phyloP scores from a whole-genome alignment of 2,888 invertebrate genomes.

The Eugnorisma glareosa region DNA sequence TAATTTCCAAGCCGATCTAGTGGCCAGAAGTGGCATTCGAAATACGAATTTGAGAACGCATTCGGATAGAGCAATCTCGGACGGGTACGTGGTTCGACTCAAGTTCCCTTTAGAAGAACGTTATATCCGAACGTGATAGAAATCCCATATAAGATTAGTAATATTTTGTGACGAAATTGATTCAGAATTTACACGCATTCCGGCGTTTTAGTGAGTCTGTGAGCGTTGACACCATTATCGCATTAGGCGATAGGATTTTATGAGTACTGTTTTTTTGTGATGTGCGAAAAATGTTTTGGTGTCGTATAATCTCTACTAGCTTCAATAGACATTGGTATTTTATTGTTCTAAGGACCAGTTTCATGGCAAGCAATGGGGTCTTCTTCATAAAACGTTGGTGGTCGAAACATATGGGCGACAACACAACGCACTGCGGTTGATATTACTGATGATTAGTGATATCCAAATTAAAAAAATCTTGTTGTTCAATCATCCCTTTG shows the following conservation, averaged over 20 bases:
- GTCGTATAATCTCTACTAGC: background rate
- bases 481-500: background rate
- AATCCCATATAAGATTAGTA: conserved; percentile 78
- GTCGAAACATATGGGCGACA: background rate
- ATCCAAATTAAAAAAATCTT: background rate
- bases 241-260: conserved; percentile 48
- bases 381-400: background rate
- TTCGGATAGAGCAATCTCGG: conserved; percentile 83
- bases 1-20: conserved; percentile 60
- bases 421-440: background rate
- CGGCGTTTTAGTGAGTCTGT: conserved; percentile 61
- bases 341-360: background rate
- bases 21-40: conserved; percentile 70
- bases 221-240: conserved; percentile 63
- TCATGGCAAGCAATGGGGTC: background rate
- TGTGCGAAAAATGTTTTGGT: conserved; percentile 1
- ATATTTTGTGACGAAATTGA: conserved; percentile 77
- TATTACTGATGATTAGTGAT: background rate
- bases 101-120: conserved; percentile 71
- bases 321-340: background rate
- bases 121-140: conserved; percentile 84
- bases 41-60: conserved; percentile 79
- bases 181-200: conserved; percentile 74
- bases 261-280: conserved; percentile 10
- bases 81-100: conserved; percentile 77